Evolutionary conservation across 1,140 invertebrate genomes (phyloP).

Genomic region (Helicoverpa zea): DNA sequence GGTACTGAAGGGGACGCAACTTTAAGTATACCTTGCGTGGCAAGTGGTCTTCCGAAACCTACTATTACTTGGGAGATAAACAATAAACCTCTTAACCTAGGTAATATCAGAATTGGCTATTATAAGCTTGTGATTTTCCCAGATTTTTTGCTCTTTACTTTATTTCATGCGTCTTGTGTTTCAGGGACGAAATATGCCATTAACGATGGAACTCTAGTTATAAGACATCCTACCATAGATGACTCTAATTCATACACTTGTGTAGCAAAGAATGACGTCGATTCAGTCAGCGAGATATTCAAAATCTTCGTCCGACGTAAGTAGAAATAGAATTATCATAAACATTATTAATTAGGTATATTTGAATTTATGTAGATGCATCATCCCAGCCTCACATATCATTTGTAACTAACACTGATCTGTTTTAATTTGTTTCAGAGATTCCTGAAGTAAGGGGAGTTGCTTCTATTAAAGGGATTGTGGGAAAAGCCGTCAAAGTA

Average conservation of each 20-base stretch:
- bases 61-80: constrained; percentile 8
- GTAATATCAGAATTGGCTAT: not conserved
- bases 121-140: too few species aligned
- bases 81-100: not conserved
- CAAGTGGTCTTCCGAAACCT: constrained; percentile 22
- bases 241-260: constrained; percentile 15
- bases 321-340: not conserved
- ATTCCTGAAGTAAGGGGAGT: too few species aligned
- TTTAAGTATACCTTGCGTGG: constrained; percentile 29
- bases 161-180: not conserved
- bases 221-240: not conserved
- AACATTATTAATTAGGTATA: too few species aligned
- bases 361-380: too few species aligned
- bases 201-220: constrained; percentile 7
- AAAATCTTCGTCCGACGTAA: constrained; percentile 1
- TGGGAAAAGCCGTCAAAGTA: too few species aligned
- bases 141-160: too few species aligned
- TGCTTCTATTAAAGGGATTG: too few species aligned
- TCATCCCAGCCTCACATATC: too few species aligned
- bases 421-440: too few species aligned
- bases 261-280: constrained; percentile 18
- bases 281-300: not conserved
- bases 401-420: too few species aligned
- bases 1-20: not conserved
- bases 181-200: constrained; percentile 14